Conservation (phyloP, 2,888 invertebrate genomes). For the Rhamnusium bicolor region DNA sequence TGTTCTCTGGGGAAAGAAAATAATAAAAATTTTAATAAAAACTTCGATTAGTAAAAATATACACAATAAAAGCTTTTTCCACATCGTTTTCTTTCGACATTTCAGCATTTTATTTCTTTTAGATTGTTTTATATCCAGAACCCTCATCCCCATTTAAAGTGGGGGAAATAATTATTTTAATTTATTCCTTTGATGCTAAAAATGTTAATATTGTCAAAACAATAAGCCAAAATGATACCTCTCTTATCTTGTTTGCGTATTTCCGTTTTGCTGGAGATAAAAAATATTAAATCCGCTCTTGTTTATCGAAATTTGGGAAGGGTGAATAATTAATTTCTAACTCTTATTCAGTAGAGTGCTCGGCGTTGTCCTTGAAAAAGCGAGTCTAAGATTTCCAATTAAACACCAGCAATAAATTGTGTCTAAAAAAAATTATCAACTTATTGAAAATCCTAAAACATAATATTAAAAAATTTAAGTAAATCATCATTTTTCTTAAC, state of each 20-base stretch:
- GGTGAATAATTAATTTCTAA: slow-evolving; percentile 31
- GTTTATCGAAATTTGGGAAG: slow-evolving; percentile 15
- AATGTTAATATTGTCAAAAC: slow-evolving; percentile 28
- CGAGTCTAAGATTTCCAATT: slow-evolving; percentile 2
- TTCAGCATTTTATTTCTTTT: neutral
- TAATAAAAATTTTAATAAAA: slow-evolving; percentile 1
- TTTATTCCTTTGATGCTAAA: slow-evolving; percentile 29
- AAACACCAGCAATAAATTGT: slow-evolving; percentile 10
- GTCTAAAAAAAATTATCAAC: neutral
- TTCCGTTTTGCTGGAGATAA: slow-evolving; percentile 19
- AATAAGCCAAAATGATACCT: slow-evolving; percentile 27
- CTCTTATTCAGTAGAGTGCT: neutral
- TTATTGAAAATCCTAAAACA: neutral
- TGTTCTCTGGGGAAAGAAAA: neutral
- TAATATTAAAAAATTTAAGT: neutral
- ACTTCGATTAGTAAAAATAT: slow-evolving; percentile 8
- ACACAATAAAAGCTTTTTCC: slow-evolving; percentile 2
- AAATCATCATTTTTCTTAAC: too few relatives aligned
- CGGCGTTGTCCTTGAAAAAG: neutral
- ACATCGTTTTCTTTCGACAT: neutral
- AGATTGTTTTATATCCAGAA: slow-evolving; percentile 2
- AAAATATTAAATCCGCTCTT: slow-evolving; percentile 8
- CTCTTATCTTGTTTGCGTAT: slow-evolving; percentile 8
- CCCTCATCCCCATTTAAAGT: neutral
- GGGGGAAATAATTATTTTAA: too few relatives aligned